Evolutionary conservation across 2,113 vertebrate genomes (phyloP), one percentile per base, ranked within the genome.

Genomic region (Falcunculus frontatus): DNA sequence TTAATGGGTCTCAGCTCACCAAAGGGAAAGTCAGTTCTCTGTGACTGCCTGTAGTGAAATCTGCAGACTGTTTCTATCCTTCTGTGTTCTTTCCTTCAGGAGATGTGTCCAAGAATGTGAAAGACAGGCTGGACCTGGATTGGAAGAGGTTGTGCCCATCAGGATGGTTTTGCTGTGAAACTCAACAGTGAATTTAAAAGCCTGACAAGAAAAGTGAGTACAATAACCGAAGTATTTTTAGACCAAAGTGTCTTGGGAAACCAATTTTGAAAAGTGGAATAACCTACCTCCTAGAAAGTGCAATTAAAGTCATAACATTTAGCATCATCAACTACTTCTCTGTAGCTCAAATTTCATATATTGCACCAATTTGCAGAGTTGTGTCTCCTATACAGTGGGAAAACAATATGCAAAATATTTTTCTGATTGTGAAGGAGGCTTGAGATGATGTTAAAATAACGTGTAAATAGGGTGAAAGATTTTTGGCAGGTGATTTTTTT

Each of bases 341-440:
- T 52, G 1, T 18, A 44, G 84, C 47, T 89, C 30, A 49, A 20
- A 68, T 83, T 83, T 76, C 70, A 49, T 33, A 18, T 67, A 52
- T 76, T 75, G 62, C 26, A 73, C 41, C 78, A 62, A 73, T 84
- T 85, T 83, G 37, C 49, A 37, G 62, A 82, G 41, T n/a, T 93
- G 10, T 50, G 30, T 79, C 41, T 89, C 46, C n/a, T 37, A 46
- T 69, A 49, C 6, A 49, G 13, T 60, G 49, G 32, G 53, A 65
- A 93, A 91, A 93, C n/a, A 91, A 41, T 60, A 82, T 53, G 57
- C 49, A 83, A 96, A 93, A 42, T 56, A 47, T 78, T 84, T 84
- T 89, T 81, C 46, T 84, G 74, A 35, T 60, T 78, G 27, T 82
- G 87, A 59, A 72, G 60, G 56, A 93, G 69, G 44, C 13, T 44